Conservation (phyloP, 2,888 invertebrate genomes). For the Ophion ventricosus region DNA sequence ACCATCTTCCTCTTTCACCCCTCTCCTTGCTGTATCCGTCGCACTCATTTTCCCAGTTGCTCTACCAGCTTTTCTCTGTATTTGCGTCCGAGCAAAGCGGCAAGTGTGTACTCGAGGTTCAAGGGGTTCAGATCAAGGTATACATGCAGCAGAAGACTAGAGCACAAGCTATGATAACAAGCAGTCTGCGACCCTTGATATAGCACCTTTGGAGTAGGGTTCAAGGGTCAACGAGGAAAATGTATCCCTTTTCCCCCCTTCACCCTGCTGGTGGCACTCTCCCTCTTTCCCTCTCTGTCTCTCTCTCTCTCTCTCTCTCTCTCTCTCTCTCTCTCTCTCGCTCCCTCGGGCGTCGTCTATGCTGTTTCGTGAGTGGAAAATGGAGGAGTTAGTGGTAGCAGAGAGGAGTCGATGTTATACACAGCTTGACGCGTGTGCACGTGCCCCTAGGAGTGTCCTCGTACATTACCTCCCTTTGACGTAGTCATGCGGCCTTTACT, state of each 20-base stretch:
- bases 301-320: not conserved
- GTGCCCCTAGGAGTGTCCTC: conserved; percentile 29
- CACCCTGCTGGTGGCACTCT: not conserved
- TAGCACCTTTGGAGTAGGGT: conserved; percentile 55
- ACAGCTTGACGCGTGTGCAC: conserved; percentile 25
- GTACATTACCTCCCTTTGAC: conserved; percentile 66
- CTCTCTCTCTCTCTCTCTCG: conserved; percentile 1
- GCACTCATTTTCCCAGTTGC: not conserved
- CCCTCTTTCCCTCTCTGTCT: not conserved
- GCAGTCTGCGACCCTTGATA: conserved; percentile 55
- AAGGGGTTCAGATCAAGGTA: conserved; percentile 19
- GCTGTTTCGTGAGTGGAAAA: conserved; percentile 13
- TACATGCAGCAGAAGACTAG: conserved; percentile 28
- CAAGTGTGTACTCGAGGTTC: conserved; percentile 29
- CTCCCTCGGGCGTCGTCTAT: not conserved
- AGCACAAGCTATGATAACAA: conserved; percentile 62
- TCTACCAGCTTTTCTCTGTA: not conserved
- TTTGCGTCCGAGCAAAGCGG: conserved; percentile 21
- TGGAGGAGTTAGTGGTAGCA: conserved; percentile 22
- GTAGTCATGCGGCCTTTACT: conserved; percentile 40
- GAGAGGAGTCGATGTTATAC: conserved; percentile 16
- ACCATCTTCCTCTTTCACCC: not conserved
- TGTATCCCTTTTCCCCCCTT: conserved; percentile 29
- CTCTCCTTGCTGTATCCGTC: not conserved
- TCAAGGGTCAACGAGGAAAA: conserved; percentile 61